Evolutionary conservation across 2,797 vertebrate genomes (phyloP), one percentile per base, ranked within the genome.

Genomic region (Cuniculus paca): DNA sequence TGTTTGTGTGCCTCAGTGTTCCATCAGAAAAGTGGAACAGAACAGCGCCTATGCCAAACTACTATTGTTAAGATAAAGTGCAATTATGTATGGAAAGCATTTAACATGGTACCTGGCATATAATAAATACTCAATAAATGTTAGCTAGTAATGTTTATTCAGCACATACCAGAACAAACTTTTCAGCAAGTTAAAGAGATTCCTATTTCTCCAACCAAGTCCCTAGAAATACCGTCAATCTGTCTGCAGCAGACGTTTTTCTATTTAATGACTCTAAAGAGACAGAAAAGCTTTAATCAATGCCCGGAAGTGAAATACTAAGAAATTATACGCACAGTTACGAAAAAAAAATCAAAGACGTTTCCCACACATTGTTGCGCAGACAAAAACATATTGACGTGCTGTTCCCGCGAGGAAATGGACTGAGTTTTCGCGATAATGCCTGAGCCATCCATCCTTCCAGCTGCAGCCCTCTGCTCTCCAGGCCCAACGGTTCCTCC

Each of bases 251-350:
- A 98, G 97, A 97, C 84, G 5, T 93, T 97, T 98, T 98, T 79
- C 96, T 96, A 94, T 92, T 97, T 98, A 97, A 98, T 96, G 96
- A 98, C 97, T 98, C 94, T 83, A 98, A 97, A 94, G 95, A 98
- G 95, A 94, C 92, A 98, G 91, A 98, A 98, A 98, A 97, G 96
- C 98, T 98, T 98, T 98, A 98, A 98, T 98, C 98, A 98, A 98
- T 97, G 97, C 96, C 98, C 56, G 22, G 96, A 98, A 98, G 97
- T 97, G 95, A 97, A 98, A 97, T 87, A 94, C 88, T 95, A 95
- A 98, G 96, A 98, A 98, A 98, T 98, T 97, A 97, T 89, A 94
- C 4, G 39, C 82, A 96, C 82, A 90, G 96, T 98, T 94, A 96
- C 13, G 88, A 96, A 96, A 97, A 74, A 85, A 98, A 97, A 98